Evolutionary conservation across 2,888 invertebrate genomes (phyloP).

Genomic region (Spodoptera littoralis): DNA sequence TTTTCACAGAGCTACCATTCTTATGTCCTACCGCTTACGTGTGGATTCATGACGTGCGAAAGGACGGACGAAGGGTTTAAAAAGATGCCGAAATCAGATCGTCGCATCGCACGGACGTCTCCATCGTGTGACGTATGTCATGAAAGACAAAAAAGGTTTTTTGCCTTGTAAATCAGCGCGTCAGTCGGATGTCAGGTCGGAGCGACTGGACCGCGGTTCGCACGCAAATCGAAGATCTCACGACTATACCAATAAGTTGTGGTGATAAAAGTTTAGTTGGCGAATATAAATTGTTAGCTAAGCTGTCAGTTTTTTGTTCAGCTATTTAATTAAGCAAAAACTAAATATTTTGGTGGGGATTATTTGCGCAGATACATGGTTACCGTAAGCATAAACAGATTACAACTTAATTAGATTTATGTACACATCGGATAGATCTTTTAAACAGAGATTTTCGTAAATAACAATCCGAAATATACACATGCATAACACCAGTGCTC

Average conservation of each 20-base stretch:
- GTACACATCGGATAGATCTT: too few relatives aligned
- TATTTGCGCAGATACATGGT: too few relatives aligned
- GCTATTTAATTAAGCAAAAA: too few relatives aligned
- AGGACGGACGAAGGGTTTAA: constrained; percentile 72
- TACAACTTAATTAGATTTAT: too few relatives aligned
- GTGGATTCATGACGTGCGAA: constrained; percentile 66
- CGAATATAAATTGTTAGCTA: constrained; percentile 10
- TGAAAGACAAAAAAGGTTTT: constrained; percentile 75
- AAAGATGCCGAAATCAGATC: constrained; percentile 86
- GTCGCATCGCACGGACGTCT: constrained; percentile 75
- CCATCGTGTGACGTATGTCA: constrained; percentile 76
- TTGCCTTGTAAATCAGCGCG: constrained; percentile 84
- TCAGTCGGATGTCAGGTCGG: constrained; percentile 63
- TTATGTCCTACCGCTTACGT: constrained; percentile 57
- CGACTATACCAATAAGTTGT: constrained; percentile 63
- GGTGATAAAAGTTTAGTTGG: constrained; percentile 43
- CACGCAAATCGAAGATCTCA: constrained; percentile 74
- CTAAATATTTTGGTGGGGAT: too few relatives aligned
- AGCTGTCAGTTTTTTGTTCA: too few relatives aligned
- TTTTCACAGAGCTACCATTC: constrained; percentile 50
- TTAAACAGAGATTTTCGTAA: too few relatives aligned
- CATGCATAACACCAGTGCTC: constrained; percentile 6
- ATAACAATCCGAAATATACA: background rate
- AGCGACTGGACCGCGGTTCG: constrained; percentile 51
- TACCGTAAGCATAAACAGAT: too few relatives aligned